Percentiles rank a stretch among this genome's conserved stretches.
These are phyloP conservation scores for Caradrina clavipalpis DNA, from an alignment of 2,888 invertebrate genomes.

Conservation along the genomic window DNA sequence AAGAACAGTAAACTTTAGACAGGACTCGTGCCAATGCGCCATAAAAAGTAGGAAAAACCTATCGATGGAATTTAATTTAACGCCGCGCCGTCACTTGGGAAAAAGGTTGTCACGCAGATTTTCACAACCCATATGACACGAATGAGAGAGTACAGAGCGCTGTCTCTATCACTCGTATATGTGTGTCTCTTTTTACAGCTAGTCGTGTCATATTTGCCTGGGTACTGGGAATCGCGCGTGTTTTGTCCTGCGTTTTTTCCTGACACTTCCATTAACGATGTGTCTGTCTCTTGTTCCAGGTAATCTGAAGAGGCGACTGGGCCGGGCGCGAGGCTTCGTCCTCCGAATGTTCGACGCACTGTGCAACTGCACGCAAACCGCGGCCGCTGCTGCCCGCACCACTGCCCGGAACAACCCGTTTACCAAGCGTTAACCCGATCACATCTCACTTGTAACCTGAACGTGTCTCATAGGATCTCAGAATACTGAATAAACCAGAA, in stretches of 20 bases:
- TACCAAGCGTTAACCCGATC: slow-evolving; percentile 84
- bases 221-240: no score
- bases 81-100: not conserved
- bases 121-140: not conserved
- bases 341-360: slow-evolving; percentile 92
- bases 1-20: not conserved
- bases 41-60: slow-evolving; percentile 21
- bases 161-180: not conserved
- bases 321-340: slow-evolving; percentile 91
- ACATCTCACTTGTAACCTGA: slow-evolving; percentile 62
- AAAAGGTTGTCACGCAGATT: not conserved
- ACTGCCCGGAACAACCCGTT: slow-evolving; percentile 85
- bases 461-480: not conserved
- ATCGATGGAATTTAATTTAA: slow-evolving; percentile 31
- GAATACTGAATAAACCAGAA: not conserved
- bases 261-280: slow-evolving; percentile 30
- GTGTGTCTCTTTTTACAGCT: not conserved
- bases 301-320: slow-evolving; percentile 91
- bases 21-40: not conserved
- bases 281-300: slow-evolving; percentile 77
- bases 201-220: no score
- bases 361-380: slow-evolving; percentile 92
- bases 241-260: not conserved
- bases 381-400: slow-evolving; percentile 89
- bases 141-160: not conserved